Percentiles rank a stretch among this genome's conserved stretches.
phyloP scores from a whole-genome alignment of 2,888 invertebrate species.

The Laspeyria flexula region DNA sequence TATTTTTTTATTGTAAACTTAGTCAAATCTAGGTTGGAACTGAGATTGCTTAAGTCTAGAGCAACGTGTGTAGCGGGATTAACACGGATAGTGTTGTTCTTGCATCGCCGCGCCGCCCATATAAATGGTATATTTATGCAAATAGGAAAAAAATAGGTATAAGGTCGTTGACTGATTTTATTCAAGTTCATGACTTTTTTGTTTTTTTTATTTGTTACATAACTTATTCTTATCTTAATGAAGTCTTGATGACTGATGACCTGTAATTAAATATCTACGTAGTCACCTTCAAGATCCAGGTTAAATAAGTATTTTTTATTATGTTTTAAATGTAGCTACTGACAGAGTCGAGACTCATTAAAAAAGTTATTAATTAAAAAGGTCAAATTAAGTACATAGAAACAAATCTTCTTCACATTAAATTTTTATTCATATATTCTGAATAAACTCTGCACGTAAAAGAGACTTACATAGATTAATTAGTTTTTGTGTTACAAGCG shows the following conservation, averaged over 20 bases:
- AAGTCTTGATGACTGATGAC: too few species aligned
- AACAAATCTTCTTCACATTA: too few species aligned
- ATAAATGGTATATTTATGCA: constrained; percentile 27
- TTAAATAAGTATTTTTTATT: not conserved
- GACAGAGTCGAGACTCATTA: not conserved
- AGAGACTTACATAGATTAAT: not conserved
- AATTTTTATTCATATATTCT: too few species aligned
- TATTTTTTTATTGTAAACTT: too few species aligned
- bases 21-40: too few species aligned
- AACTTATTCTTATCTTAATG: too few species aligned
- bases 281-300: not conserved
- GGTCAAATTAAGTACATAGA: not conserved
- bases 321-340: not conserved
- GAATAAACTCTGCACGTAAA: not conserved
- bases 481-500: constrained; percentile 6
- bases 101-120: constrained; percentile 40
- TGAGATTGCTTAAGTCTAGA: too few species aligned
- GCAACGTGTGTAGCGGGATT: too few species aligned
- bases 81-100: constrained; percentile 51
- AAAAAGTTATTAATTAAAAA: not conserved
- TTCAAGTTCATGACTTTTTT: not conserved
- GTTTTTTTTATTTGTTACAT: not conserved
- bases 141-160: constrained; percentile 6
- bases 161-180: constrained; percentile 1
- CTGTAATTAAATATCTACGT: too few species aligned